Evolutionary conservation across 2,797 vertebrate species (phyloP), one percentile per base, ranked within the genome.

Genomic region (Numenius phaeopus): DNA sequence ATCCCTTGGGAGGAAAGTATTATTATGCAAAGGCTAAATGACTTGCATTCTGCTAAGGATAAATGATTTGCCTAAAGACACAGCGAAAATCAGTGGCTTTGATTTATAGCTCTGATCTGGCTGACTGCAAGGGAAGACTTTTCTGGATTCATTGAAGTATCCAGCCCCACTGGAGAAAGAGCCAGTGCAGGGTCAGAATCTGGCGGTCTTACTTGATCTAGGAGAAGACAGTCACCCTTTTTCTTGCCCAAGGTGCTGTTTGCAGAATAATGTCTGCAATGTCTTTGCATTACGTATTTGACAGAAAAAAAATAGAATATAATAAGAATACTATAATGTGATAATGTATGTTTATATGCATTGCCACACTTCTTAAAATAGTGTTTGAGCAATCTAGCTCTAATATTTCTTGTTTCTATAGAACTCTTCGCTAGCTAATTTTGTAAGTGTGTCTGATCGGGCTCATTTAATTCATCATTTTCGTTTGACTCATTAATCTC

Each of bases 401-500:
- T 71, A 97, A 94, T 97, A 96, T 90, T 97, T 97, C 85, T 95
- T 96, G 55, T 95, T 97, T 92, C 69, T 46, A 76, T 72, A 93
- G 92, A 96, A 96, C 91, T 85, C 83, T 96, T 95, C 92, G 58
- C 88, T 92, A 61, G 44, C 77, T 98, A 87, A 97, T 97, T 98
- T 90, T 93, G 75, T 90, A 95, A 97, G 79, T 95, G 87, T 97
- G 70, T 94, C 92, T 91, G 90, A 96, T 97, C 86, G 22, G 88
- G 65, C 81, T 97, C 92, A 97, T 97, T 97, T 96, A 97, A 98
- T 97, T 96, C 87, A 95, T 97, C 91, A 93, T 94, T 97, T 96
- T 95, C 55, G 16, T 97, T 98, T 98, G 97, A 96, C 80, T 97
- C 97, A 98, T 98, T 98, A 97, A 97, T 98, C 97, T 98, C 94